A percentile compares a stretch with the other conserved stretches of the same genome.
Conservation (phyloP, 2,888 invertebrate genomes). For the Dryococelus australis region DNA sequence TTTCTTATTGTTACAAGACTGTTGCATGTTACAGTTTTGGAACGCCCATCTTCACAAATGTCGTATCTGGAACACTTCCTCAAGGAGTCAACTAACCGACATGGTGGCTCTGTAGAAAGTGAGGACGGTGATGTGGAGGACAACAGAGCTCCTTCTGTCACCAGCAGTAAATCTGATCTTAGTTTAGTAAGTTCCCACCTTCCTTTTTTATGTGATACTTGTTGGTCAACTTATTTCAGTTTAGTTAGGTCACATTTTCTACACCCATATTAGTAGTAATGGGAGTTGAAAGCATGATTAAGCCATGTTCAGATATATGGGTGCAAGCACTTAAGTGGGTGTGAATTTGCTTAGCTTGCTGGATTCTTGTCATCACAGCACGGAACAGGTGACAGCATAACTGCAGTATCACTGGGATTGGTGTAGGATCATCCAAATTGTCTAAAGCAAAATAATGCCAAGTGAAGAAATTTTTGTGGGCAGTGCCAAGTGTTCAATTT, state of each 20-base stretch:
- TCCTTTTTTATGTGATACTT: background rate
- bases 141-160: constrained; percentile 76
- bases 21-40: constrained; percentile 71
- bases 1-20: background rate
- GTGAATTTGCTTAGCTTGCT: too few relatives aligned
- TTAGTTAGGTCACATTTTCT: background rate
- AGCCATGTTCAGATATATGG: too few relatives aligned
- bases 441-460: too few relatives aligned
- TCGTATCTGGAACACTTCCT: constrained; percentile 91
- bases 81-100: constrained; percentile 68
- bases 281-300: background rate
- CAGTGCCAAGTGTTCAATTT: too few relatives aligned
- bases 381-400: too few relatives aligned
- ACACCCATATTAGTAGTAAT: background rate
- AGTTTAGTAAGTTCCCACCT: constrained; percentile 70
- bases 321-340: too few relatives aligned
- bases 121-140: constrained; percentile 80
- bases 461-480: too few relatives aligned
- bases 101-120: constrained; percentile 69
- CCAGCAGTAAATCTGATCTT: constrained; percentile 84
- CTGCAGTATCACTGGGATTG: too few relatives aligned
- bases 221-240: too few relatives aligned
- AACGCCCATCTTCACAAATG: constrained; percentile 89
- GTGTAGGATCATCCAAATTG: too few relatives aligned
- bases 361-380: too few relatives aligned